Percentiles rank a stretch among this genome's conserved stretches.
Evolutionary conservation across 2,113 vertebrate genomes (phyloP).

Genomic region (Mastomys coucha): DNA sequence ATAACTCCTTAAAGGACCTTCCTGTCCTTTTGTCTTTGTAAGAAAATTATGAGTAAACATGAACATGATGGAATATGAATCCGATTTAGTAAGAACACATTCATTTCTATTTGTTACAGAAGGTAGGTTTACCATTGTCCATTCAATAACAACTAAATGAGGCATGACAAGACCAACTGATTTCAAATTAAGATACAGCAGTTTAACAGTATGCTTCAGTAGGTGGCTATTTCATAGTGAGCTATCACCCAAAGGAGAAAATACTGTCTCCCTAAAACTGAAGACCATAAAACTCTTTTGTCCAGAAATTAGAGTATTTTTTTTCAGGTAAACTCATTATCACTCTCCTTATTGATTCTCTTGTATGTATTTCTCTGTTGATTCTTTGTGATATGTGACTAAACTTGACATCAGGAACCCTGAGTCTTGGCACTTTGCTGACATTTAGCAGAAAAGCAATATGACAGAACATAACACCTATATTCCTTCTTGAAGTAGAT

Average conservation of each 20-base stretch:
- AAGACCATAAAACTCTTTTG: neutral
- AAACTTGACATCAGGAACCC: neutral
- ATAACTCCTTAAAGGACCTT: conserved; percentile 26
- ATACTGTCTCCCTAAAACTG: conserved; percentile 34
- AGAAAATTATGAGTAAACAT: conserved; percentile 68
- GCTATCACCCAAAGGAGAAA: neutral
- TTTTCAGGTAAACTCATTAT: conserved; percentile 6
- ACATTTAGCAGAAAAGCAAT: neutral
- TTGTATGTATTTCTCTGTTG: conserved; percentile 7
- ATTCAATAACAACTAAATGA: conserved; percentile 69
- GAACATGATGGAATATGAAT: conserved; percentile 29
- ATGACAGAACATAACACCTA: neutral
- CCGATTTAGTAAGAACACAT: conserved; percentile 39
- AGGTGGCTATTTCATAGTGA: conserved; percentile 42
- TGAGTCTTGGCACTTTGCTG: neutral
- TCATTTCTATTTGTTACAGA: conserved; percentile 66
- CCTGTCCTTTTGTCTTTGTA: conserved; percentile 42
- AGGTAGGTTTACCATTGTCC: conserved; percentile 42
- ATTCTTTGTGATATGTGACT: neutral
- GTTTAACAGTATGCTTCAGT: conserved; percentile 46
- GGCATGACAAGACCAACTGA: conserved; percentile 61
- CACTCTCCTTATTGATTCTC: neutral
- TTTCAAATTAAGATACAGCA: conserved; percentile 70
- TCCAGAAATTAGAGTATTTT: neutral
- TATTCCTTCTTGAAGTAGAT: neutral